Evolutionary conservation across 1,140 invertebrate species (phyloP).

Genomic region (Aphidius gifuensis): DNA sequence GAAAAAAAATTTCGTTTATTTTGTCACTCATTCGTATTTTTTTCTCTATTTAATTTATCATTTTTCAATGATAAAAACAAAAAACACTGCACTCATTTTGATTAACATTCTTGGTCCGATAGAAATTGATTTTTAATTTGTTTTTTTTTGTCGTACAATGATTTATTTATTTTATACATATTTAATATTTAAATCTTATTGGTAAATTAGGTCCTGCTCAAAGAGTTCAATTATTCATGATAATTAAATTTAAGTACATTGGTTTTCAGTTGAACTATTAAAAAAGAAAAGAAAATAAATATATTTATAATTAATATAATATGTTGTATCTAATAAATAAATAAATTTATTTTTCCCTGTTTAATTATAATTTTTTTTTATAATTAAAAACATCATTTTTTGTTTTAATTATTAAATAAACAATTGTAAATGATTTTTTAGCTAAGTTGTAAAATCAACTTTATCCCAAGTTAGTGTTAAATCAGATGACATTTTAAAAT

Average conservation of each 20-base stretch:
- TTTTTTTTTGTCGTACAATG: neutral
- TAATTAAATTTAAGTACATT: slow-evolving; percentile 11
- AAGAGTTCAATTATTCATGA: slow-evolving; percentile 1
- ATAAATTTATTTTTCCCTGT: neutral
- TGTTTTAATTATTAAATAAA: slow-evolving; percentile 38
- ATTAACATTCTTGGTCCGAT: slow-evolving; percentile 13
- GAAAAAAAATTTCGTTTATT: too few relatives aligned
- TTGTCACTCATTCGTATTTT: too few relatives aligned
- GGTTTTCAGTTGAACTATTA: neutral
- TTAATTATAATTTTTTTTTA: too few relatives aligned
- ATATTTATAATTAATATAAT: too few relatives aligned
- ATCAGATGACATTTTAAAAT: slow-evolving; percentile 63
- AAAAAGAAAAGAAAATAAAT: neutral
- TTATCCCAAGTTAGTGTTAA: slow-evolving; percentile 60
- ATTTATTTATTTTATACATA: neutral
- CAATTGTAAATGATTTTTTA: slow-evolving; percentile 26
- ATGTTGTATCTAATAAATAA: too few relatives aligned
- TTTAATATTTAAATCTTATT: slow-evolving; percentile 10
- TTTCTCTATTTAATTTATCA: too few relatives aligned
- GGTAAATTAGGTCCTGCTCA: slow-evolving; percentile 12
- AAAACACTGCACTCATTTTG: neutral
- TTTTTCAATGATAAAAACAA: too few relatives aligned
- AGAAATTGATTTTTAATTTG: slow-evolving; percentile 6
- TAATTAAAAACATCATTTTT: neutral
- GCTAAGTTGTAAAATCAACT: slow-evolving; percentile 64